phyloP scores from a whole-genome alignment of 2,888 invertebrate genomes.

The Xestobium rufovillosum region DNA sequence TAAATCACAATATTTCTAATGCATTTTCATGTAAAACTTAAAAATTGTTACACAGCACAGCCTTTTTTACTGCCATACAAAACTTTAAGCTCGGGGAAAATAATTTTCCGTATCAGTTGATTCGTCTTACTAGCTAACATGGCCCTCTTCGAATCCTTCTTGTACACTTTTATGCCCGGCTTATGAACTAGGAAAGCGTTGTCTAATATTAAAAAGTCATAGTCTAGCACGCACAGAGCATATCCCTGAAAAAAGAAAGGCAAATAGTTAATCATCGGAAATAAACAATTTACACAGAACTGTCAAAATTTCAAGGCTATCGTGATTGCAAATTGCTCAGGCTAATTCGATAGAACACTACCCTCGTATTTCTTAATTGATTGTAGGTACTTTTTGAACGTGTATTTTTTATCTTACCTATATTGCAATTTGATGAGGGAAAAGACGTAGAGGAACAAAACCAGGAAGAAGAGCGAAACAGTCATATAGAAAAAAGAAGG shows the following conservation, averaged over 20 bases:
- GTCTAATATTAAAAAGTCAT: conserved; percentile 87
- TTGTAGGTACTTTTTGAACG: background rate
- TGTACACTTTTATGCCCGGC: conserved; percentile 81
- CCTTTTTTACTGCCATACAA: conserved; percentile 74
- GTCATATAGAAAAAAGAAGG: too few relatives aligned
- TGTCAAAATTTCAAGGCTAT: background rate
- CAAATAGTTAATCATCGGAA: conserved; percentile 5
- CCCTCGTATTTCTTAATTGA: too few relatives aligned
- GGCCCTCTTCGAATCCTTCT: conserved; percentile 70
- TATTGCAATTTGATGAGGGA: too few relatives aligned
- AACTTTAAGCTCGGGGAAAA: conserved; percentile 77
- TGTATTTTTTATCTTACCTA: too few relatives aligned
- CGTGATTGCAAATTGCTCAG: too few relatives aligned
- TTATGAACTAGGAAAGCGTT: conserved; percentile 90
- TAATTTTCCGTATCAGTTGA: conserved; percentile 66
- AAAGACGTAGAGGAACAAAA: too few relatives aligned
- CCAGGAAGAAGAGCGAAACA: too few relatives aligned
- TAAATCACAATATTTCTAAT: too few relatives aligned
- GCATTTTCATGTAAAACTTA: too few relatives aligned
- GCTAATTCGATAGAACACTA: too few relatives aligned
- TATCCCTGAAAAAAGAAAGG: conserved; percentile 64
- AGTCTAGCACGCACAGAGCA: conserved; percentile 81
- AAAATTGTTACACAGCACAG: conserved; percentile 69
- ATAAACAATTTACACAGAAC: conserved; percentile 6
- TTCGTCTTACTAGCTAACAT: conserved; percentile 70